phyloP scores from a whole-genome alignment of 23 tunicate species.

The Styela clava region DNA sequence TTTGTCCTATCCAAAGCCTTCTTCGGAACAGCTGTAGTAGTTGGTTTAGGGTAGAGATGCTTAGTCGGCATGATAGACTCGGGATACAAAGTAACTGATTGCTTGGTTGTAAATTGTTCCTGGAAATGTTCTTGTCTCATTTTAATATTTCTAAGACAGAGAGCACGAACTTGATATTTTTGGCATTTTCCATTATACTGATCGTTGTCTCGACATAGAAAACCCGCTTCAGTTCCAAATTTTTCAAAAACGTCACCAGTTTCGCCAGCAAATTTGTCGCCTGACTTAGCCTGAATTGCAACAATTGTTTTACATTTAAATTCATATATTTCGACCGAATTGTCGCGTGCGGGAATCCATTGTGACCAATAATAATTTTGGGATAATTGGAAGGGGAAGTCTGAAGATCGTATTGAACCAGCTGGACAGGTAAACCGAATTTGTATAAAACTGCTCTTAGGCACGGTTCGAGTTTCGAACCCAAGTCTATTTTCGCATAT shows the following conservation, averaged over 20 bases:
- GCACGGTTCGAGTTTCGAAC: slow-evolving; percentile 27
- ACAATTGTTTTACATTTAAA: not conserved
- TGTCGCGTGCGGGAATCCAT: not conserved
- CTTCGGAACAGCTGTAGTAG: not conserved
- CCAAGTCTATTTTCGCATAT: slow-evolving; percentile 50
- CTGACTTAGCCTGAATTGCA: slow-evolving; percentile 17
- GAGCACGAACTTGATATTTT: slow-evolving; percentile 63
- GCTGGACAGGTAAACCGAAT: slow-evolving; percentile 75
- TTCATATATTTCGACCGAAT: not conserved
- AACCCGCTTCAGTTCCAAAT: slow-evolving; percentile 47
- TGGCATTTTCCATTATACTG: slow-evolving; percentile 46
- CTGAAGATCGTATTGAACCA: slow-evolving; percentile 48
- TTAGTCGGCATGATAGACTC: too few species aligned
- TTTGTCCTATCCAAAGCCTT: not conserved
- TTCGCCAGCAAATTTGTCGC: slow-evolving; percentile 35
- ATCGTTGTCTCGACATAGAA: slow-evolving; percentile 59
- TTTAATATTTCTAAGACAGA: too few species aligned
- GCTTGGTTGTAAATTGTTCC: not conserved
- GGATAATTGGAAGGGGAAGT: slow-evolving; percentile 53
- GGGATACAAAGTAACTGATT: too few species aligned
- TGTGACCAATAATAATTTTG: slow-evolving; percentile 41
- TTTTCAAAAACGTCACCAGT: slow-evolving; percentile 74
- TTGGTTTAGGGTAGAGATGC: too few species aligned
- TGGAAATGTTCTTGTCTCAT: too few species aligned
- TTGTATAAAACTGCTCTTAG: slow-evolving; percentile 28